Evolutionary conservation across 1,140 invertebrate genomes (phyloP), one percentile per base, ranked within the genome.

Genomic region (Drosophila ercepeae): DNA sequence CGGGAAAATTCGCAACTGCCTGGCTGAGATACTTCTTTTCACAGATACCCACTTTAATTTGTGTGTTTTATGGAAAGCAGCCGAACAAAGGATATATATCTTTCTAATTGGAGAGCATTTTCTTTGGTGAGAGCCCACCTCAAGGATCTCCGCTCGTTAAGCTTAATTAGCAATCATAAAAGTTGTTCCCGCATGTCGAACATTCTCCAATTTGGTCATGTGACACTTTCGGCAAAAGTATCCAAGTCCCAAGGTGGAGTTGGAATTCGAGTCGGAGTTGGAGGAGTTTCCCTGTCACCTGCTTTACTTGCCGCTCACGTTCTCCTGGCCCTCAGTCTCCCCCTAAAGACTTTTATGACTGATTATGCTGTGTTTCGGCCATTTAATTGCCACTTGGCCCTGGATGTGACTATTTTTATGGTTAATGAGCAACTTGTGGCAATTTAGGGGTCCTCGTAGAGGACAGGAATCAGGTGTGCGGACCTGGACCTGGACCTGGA

Each of bases 401-500:
- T 54, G 74, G 69, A 78, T 83, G 71, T 84, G 79, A 84, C 79
- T 84, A 84, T 70, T 83, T 83, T 84, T 84, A 84, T 83, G 79
- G 75, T 74, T 83, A 83, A 83, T 83, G 75, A 83, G 79, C 79
- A 75, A 58, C 75, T 84, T 63, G 75, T 58, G 58, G 55, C 58
- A 61, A 75, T 69, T 77, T 82, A 41, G 44, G 53, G 23, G 44
- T 29, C 39, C 29, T 61, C 50, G 42, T 49, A 8, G 25, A 53
- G 13, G 49, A 64, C 23, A 42, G 45, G 61, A 46, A 74, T 83
- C 74, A 78, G 78, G 78, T 82, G 78, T 60, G 68, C 50, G 29
- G n/a, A n/a, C n/a, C n/a, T n/a, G n/a, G n/a, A 2, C 21, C 21
- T 21, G n/a, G 41, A 27, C 36, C 51, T 32, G 21, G 5, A 23